Base-by-base conservation (phyloP, 2,888 invertebrate genomes). In the Mongoloraphidia duomilia region DNA sequence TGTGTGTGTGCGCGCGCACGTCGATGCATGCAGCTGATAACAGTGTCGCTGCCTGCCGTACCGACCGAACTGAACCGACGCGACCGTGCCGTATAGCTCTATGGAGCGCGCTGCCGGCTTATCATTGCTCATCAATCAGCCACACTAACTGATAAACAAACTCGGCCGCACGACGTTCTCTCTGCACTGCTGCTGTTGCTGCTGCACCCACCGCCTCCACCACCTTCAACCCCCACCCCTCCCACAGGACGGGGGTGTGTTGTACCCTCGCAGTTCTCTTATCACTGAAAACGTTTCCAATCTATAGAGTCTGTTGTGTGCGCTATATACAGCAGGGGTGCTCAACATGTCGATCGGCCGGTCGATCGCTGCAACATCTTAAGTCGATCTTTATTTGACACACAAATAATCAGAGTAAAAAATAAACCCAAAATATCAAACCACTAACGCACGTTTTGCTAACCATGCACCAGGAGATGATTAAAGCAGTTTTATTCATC, bases 281-380 rank as follows among this genome's bases (percentile, higher is more conserved):
- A 72, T 72, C 72, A 68, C 67, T 63, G 65, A 69, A 70, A 71
- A 71, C 71, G 71, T 71, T 72, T 72, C 71, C 71, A 64, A 65
- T 65, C 65, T 65, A 65, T 64, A 64, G 64, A 65, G 64, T 63
- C 63, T 62, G 58, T 47, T 11, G 26, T 26, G 26, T 6, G 26
- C 26, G 26, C 26, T 26, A 26, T 37, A 37, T 26, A 26, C 26
- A 26, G 26, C 26, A 26, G 26, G 26, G 26, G 26, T 26, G 26
- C 6, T 6, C 26, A 26, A 26, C 26, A 6, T 26, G 1, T 3
- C 6, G 26, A 26, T 26, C 26, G 6, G 1, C 26, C 26, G 6
- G 6, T 26, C 26, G 26, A 26, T 26, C 26, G 6, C 26, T 26
- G 26, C 26, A 26, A 3, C 26, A 1, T 26, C 26, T 26, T 26